These are phyloP conservation scores for Muschampia plurimacula DNA, from an alignment of 2,888 invertebrate genomes.

Conservation along the genomic window DNA sequence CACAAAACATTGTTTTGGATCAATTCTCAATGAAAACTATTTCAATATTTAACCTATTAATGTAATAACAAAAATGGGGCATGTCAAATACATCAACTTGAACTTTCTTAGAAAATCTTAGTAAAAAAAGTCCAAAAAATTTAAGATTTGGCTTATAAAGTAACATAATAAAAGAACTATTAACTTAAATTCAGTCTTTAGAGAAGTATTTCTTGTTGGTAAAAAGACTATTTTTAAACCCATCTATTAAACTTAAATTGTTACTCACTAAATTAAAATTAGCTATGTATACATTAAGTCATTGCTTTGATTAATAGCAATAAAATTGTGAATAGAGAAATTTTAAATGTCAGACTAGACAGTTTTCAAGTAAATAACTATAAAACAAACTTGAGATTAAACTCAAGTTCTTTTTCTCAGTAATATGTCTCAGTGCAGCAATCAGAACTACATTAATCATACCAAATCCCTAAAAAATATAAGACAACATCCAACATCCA, in stretches of 20 bases:
- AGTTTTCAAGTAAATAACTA: not conserved
- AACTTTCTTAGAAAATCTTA: not conserved
- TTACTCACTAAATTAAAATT: too few relatives aligned
- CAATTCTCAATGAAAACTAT: not conserved
- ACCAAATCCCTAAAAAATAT: too few relatives aligned
- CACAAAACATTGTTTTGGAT: not conserved
- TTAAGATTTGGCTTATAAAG: not conserved
- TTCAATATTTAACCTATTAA: not conserved
- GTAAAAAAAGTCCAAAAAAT: not conserved
- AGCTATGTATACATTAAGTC: not conserved
- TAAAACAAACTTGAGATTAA: not conserved
- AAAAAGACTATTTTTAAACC: slow-evolving; percentile 13
- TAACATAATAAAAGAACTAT: not conserved
- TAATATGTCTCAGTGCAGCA: too few relatives aligned
- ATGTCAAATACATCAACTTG: too few relatives aligned
- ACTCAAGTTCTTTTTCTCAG: too few relatives aligned
- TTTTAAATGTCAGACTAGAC: slow-evolving; percentile 13
- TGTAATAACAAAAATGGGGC: not conserved
- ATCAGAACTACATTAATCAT: too few relatives aligned
- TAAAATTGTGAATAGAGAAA: not conserved
- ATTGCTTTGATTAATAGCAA: not conserved
- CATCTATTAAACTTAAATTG: slow-evolving; percentile 20
- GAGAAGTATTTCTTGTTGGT: slow-evolving; percentile 17
- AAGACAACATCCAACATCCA: too few relatives aligned
- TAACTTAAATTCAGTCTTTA: slow-evolving; percentile 35